Evolutionary conservation across 2,797 vertebrate species (phyloP).

Genomic region (Hypotaenidia okinawae): DNA sequence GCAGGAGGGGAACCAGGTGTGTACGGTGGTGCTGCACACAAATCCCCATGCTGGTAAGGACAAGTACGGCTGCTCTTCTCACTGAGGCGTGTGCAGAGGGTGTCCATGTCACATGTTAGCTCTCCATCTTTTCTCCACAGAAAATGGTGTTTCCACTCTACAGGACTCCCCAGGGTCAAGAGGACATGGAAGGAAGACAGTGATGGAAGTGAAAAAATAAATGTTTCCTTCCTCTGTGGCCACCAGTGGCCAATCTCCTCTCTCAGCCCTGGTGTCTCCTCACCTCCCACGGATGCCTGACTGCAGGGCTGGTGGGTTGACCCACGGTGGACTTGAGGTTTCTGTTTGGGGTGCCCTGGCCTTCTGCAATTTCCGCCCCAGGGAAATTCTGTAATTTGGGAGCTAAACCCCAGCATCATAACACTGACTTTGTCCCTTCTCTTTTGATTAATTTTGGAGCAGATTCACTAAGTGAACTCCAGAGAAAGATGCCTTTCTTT

Average conservation of each 20-base stretch:
- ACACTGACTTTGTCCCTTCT: not conserved
- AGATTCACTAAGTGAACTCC: not conserved
- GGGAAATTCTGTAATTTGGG: not conserved
- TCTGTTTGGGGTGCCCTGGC: not conserved
- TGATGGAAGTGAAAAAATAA: not conserved
- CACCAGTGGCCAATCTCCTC: fast-evolving
- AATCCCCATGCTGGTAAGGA: too few species aligned
- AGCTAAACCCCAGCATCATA: not conserved
- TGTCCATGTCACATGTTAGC: not conserved
- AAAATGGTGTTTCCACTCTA: not conserved
- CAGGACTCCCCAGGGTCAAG: not conserved
- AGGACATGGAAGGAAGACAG: not conserved
- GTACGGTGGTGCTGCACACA: fast-evolving
- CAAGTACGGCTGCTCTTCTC: not conserved
- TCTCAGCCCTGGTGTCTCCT: not conserved
- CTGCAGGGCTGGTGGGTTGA: fast-evolving
- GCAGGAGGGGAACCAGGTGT: not conserved
- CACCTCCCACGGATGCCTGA: not conserved
- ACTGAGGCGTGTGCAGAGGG: not conserved
- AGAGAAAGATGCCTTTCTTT: not conserved
- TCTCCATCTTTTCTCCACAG: not conserved
- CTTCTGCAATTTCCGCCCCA: not conserved
- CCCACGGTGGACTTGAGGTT: not conserved
- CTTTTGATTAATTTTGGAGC: not conserved
- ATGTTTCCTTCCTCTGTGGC: not conserved